Conservation (phyloP, 2,113 vertebrate species). For the Etheostoma cragini region DNA sequence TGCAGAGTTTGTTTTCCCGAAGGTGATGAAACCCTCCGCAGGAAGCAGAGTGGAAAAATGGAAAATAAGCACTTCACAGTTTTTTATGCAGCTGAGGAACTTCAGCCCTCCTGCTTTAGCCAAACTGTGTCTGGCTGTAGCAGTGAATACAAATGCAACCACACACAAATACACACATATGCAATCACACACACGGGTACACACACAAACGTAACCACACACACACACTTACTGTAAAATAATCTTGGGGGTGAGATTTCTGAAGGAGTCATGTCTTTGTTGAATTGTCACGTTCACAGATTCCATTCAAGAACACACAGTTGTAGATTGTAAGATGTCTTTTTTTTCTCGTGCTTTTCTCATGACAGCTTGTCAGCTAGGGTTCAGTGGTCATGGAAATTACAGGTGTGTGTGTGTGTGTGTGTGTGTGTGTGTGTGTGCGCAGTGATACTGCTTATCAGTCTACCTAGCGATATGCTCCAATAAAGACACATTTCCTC, state of each 20-base stretch:
- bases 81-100: slow-evolving; percentile 29
- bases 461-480: slow-evolving; percentile 49
- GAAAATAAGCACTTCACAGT: slow-evolving; percentile 62
- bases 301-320: slow-evolving; percentile 15
- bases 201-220: slow-evolving; percentile 2
- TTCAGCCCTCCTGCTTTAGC: slow-evolving; percentile 29
- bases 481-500: slow-evolving; percentile 47
- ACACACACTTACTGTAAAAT: slow-evolving; percentile 7
- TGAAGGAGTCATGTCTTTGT: slow-evolving; percentile 46
- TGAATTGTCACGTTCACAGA: slow-evolving; percentile 11
- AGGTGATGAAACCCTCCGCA: slow-evolving; percentile 47
- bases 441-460: slow-evolving; percentile 60
- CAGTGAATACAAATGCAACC: slow-evolving; percentile 20
- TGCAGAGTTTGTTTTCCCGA: slow-evolving; percentile 42
- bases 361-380: slow-evolving; percentile 65
- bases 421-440: slow-evolving; percentile 14
- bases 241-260: slow-evolving; percentile 24
- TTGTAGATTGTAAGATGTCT: slow-evolving; percentile 50
- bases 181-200: not conserved
- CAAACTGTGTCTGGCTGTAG: slow-evolving; percentile 11
- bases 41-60: slow-evolving; percentile 52
- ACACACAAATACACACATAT: slow-evolving; percentile 20
- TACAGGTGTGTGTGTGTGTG: slow-evolving; percentile 31
- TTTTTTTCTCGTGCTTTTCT: slow-evolving; percentile 35
- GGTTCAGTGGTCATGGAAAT: slow-evolving; percentile 67